phyloP scores from a whole-genome alignment of 2,797 vertebrate species.

The Carduelis carduelis region DNA sequence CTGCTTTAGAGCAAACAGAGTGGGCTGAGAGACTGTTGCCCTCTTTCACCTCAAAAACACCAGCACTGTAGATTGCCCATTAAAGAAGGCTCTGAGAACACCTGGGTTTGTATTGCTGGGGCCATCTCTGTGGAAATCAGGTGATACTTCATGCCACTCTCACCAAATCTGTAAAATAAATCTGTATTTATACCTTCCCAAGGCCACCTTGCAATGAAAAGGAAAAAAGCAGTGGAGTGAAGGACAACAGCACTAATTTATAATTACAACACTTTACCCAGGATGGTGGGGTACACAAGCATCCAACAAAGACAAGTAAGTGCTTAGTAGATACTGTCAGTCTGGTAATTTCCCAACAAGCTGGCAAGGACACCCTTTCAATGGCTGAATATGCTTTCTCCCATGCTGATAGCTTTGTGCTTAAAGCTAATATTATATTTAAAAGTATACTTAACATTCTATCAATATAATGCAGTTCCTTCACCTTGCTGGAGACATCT shows the following conservation, averaged over 20 bases:
- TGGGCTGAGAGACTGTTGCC: background rate
- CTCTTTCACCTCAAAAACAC: background rate
- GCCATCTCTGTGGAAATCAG: background rate
- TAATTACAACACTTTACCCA: background rate
- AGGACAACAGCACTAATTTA: background rate
- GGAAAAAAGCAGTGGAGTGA: background rate
- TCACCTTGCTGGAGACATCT: background rate
- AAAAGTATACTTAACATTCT: background rate
- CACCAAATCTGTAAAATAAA: background rate
- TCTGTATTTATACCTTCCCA: background rate
- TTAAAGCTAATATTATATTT: slow-evolving; percentile 8
- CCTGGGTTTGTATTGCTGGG: background rate
- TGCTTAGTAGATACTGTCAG: background rate
- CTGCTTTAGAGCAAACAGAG: background rate
- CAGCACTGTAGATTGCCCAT: background rate
- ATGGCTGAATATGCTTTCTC: background rate
- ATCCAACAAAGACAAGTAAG: background rate
- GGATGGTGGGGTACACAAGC: background rate
- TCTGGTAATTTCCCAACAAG: slow-evolving; percentile 1
- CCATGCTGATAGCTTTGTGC: background rate
- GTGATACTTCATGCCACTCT: background rate
- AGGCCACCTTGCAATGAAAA: background rate
- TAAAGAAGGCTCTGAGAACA: background rate
- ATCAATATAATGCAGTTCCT: background rate
- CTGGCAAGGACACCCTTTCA: background rate